Conservation (phyloP, 2,113 vertebrate species). For the Gymnarchus niloticus region DNA sequence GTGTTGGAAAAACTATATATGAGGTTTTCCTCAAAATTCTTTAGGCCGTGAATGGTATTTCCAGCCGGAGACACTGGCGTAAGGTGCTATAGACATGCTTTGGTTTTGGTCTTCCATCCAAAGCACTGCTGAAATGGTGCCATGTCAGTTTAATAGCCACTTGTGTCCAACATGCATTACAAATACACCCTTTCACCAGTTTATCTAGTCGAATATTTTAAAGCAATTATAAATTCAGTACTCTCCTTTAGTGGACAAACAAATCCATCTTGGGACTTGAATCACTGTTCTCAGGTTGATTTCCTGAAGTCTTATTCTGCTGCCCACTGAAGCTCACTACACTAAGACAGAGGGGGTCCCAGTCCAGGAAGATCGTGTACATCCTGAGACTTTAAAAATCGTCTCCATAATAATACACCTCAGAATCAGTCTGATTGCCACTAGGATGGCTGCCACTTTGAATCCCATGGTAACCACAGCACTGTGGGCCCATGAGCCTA, state of each 20-base stretch:
- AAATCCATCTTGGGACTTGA: not conserved
- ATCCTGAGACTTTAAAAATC: too few species aligned
- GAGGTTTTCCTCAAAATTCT: not conserved
- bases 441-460: too few species aligned
- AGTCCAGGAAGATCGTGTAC: too few species aligned
- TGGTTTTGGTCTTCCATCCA: not conserved
- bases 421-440: too few species aligned
- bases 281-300: not conserved
- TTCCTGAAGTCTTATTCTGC: not conserved
- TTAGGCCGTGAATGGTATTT: not conserved
- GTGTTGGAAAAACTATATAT: constrained; percentile 6
- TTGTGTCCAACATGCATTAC: not conserved
- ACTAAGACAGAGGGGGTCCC: not conserved
- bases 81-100: not conserved
- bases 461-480: too few species aligned
- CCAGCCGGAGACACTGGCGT: not conserved
- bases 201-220: not conserved
- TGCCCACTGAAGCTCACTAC: not conserved
- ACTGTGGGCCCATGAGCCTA: too few species aligned
- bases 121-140: not conserved
- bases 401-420: too few species aligned
- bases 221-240: not conserved
- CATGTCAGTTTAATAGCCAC: not conserved
- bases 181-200: not conserved
- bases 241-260: not conserved